Conservation (phyloP, 1,140 invertebrate species). For the Ectropis grisescens region DNA sequence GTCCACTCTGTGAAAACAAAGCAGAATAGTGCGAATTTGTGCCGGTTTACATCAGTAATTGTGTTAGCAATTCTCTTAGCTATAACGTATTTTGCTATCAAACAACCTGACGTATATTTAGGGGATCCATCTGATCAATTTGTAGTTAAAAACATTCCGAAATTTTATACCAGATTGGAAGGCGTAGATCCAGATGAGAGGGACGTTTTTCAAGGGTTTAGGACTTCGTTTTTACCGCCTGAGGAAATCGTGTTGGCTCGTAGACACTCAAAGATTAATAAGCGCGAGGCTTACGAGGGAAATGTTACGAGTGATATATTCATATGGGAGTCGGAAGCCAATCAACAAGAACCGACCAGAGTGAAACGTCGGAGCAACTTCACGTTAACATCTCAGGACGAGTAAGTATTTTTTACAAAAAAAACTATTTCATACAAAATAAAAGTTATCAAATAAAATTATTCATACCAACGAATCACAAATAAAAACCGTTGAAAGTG, state of each 20-base stretch:
- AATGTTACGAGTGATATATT: slow-evolving; percentile 34
- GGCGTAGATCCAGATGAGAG: slow-evolving; percentile 47
- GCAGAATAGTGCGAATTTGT: slow-evolving; percentile 34
- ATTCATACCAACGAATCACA: no score
- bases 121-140: slow-evolving; percentile 46
- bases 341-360: slow-evolving; percentile 21
- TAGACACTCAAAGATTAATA: slow-evolving; percentile 11
- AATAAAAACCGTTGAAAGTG: no score
- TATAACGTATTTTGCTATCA: slow-evolving; percentile 30
- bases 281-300: slow-evolving; percentile 21
- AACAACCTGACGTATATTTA: slow-evolving; percentile 27
- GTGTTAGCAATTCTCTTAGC: slow-evolving; percentile 16
- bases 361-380: slow-evolving; percentile 44
- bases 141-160: slow-evolving; percentile 40
- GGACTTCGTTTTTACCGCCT: slow-evolving; percentile 47
- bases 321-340: slow-evolving; percentile 22
- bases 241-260: slow-evolving; percentile 39
- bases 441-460: no score
- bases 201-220: slow-evolving; percentile 55
- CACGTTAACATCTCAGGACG: slow-evolving; percentile 30
- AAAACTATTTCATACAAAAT: no score
- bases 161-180: slow-evolving; percentile 40
- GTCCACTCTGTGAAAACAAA: slow-evolving; percentile 27
- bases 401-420: slow-evolving; percentile 29
- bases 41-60: slow-evolving; percentile 28